These are phyloP conservation scores for Campylorhamphus procurvoides DNA, from an alignment of 2,113 vertebrate genomes.

Conservation along the genomic window DNA sequence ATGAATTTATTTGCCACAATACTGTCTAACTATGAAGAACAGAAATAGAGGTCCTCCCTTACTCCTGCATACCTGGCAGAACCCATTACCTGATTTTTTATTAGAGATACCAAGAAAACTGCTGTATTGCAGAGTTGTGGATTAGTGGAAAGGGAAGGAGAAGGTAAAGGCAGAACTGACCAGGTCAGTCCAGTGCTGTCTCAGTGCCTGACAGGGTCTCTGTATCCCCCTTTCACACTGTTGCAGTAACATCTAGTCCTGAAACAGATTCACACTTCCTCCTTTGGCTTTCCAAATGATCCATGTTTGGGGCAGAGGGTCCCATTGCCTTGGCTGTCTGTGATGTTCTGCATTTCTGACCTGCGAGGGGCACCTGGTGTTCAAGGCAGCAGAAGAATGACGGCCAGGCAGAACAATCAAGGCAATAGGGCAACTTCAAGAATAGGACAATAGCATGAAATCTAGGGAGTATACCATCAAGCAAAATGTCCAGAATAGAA, in stretches of 20 bases:
- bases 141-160: neutral
- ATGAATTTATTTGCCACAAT: neutral
- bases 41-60: neutral
- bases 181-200: neutral
- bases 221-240: neutral
- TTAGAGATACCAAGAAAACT: neutral
- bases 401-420: neutral
- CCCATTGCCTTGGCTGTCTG: neutral
- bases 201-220: fast-evolving
- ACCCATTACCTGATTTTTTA: neutral
- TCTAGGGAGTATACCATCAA: neutral
- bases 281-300: neutral
- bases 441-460: neutral
- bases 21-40: neutral
- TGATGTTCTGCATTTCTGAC: neutral
- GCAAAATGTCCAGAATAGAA: neutral
- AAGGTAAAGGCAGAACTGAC: neutral
- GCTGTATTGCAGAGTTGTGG: neutral
- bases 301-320: neutral
- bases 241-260: neutral
- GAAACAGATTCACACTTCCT: neutral
- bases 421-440: neutral
- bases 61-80: neutral
- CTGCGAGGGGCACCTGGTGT: neutral
- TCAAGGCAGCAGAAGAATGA: neutral